phyloP scores from a whole-genome alignment of 1,140 invertebrate genomes.

The Drosophila kepulauana region DNA sequence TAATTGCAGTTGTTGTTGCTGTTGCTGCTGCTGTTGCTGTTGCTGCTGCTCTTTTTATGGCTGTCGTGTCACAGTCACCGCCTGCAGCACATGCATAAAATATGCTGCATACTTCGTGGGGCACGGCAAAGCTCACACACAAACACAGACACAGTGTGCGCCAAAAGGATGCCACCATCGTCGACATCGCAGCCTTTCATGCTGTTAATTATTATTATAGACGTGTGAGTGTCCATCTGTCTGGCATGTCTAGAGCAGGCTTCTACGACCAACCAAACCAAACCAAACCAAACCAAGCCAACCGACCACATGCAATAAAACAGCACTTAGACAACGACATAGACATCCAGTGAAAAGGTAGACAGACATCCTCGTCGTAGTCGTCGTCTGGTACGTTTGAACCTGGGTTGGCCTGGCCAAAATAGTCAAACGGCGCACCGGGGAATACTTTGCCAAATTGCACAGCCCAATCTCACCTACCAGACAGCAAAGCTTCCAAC shows the following conservation, averaged over 20 bases:
- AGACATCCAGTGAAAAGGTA: conserved; percentile 32
- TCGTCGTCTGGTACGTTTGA: conserved; percentile 35
- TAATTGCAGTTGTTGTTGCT: conserved; percentile 67
- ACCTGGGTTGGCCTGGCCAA: conserved; percentile 33
- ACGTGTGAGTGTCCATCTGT: conserved; percentile 74
- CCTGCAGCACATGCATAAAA: conserved; percentile 75
- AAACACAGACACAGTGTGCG: not conserved
- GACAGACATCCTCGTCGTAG: conserved; percentile 9
- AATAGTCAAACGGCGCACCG: conserved; percentile 72
- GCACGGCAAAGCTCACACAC: conserved; percentile 26
- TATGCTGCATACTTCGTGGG: conserved; percentile 69
- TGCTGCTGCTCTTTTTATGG: conserved; percentile 64
- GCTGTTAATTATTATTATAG: conserved; percentile 84
- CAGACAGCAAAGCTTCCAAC: not conserved
- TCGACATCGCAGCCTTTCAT: conserved; percentile 54
- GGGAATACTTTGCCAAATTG: conserved; percentile 83
- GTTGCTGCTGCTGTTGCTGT: conserved; percentile 21
- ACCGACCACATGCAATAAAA: conserved; percentile 79
- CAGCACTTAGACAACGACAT: conserved; percentile 73
- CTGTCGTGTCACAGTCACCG: conserved; percentile 60
- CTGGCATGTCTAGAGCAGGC: conserved; percentile 39
- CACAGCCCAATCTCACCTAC: conserved; percentile 49
- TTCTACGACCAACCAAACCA: conserved; percentile 45
- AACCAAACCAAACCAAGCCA: no score
- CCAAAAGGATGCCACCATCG: conserved; percentile 18